A percentile compares a stretch with the other conserved stretches of the same genome.
These are phyloP conservation scores for Regulus satrapa DNA, from an alignment of 2,113 vertebrate genomes.

Conservation along the genomic window DNA sequence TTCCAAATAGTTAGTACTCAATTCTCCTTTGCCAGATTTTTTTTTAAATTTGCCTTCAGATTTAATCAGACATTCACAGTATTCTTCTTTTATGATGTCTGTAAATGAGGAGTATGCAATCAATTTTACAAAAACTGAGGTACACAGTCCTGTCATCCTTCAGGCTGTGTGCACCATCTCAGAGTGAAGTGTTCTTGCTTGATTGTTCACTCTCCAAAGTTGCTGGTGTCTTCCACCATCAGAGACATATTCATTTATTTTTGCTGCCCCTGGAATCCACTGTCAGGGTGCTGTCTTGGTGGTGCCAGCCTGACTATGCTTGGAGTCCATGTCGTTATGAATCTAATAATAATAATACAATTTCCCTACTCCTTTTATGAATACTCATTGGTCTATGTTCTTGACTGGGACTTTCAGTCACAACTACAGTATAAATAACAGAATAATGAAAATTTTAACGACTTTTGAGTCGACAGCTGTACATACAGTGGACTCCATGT, in stretches of 20 bases:
- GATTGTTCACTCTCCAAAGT: background rate
- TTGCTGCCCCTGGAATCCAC: background rate
- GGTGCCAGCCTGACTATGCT: conserved; percentile 5
- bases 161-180: background rate
- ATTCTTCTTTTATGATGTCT: background rate
- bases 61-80: background rate
- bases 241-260: background rate
- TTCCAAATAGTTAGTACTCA: background rate
- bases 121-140: background rate
- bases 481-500: background rate
- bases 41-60: background rate
- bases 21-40: background rate
- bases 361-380: background rate
- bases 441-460: conserved; percentile 8
- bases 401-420: background rate
- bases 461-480: background rate
- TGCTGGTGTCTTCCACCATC: background rate
- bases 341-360: background rate
- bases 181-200: background rate
- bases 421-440: background rate
- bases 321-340: background rate
- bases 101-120: background rate
- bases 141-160: background rate
- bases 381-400: background rate
- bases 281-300: background rate